These are phyloP conservation scores for Araneus ventricosus DNA, from an alignment of 1,140 invertebrate species.

Conservation along the genomic window DNA sequence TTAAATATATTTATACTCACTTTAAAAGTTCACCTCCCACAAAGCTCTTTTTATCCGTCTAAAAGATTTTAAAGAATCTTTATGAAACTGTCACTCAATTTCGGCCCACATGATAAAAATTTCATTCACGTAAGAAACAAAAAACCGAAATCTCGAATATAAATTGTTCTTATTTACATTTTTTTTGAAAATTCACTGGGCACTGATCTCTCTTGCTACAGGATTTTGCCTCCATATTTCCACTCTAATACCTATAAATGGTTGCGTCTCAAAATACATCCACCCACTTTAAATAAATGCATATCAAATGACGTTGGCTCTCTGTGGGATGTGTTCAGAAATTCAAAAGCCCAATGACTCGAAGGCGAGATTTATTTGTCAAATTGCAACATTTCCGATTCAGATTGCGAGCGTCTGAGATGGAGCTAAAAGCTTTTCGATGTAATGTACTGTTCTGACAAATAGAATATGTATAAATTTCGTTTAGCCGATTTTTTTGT, in stretches of 20 bases:
- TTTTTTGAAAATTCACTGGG: too few species aligned
- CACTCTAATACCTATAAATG: neutral
- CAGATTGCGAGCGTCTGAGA: neutral
- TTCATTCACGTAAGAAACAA: too few species aligned
- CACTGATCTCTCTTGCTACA: too few species aligned
- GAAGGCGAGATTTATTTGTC: neutral
- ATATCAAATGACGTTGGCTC: neutral
- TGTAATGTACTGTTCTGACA: neutral
- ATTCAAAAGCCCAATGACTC: neutral
- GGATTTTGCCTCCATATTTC: neutral
- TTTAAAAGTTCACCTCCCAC: too few species aligned
- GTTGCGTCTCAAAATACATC: neutral
- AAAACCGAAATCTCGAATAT: too few species aligned
- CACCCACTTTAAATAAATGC: neutral
- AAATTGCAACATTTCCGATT: neutral
- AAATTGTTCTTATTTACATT: too few species aligned
- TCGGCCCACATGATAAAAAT: too few species aligned
- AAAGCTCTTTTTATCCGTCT: too few species aligned
- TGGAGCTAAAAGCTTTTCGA: neutral
- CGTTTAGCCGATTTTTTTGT: neutral
- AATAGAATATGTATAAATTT: neutral
- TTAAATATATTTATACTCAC: too few species aligned
- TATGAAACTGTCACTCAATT: too few species aligned
- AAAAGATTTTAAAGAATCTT: too few species aligned
- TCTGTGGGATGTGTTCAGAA: neutral